phyloP scores from a whole-genome alignment of 2,113 vertebrate species.

The Heliornis fulica region DNA sequence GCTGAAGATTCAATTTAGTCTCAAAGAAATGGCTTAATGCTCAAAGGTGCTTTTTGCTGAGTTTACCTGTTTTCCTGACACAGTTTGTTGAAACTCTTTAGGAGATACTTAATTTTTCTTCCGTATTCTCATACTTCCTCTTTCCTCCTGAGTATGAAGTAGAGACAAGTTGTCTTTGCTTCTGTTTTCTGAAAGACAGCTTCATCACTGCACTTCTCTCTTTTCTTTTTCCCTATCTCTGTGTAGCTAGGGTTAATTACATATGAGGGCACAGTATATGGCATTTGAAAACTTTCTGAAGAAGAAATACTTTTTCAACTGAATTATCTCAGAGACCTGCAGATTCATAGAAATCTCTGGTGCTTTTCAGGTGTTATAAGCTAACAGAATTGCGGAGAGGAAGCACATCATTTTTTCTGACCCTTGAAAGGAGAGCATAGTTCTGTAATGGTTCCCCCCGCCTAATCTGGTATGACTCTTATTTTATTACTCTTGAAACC shows the following conservation, averaged over 20 bases:
- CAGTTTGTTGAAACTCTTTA: neutral
- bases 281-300: no score
- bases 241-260: neutral
- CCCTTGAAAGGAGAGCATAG: slow-evolving; percentile 25
- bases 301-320: no score
- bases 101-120: neutral
- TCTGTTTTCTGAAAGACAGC: neutral
- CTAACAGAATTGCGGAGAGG: slow-evolving; percentile 12
- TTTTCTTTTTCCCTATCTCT: neutral
- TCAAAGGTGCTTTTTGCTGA: neutral
- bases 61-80: neutral
- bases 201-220: neutral
- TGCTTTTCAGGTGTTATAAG: slow-evolving; percentile 37
- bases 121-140: neutral
- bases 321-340: neutral
- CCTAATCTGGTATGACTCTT: slow-evolving; percentile 21
- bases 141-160: neutral
- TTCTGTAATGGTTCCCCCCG: slow-evolving; percentile 38
- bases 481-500: neutral
- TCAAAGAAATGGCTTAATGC: neutral
- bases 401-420: neutral
- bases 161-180: neutral
- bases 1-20: neutral
- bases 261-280: neutral
- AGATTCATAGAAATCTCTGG: slow-evolving; percentile 3